Conservation (phyloP, 2,797 vertebrate genomes). For the Notamacropus eugenii region DNA sequence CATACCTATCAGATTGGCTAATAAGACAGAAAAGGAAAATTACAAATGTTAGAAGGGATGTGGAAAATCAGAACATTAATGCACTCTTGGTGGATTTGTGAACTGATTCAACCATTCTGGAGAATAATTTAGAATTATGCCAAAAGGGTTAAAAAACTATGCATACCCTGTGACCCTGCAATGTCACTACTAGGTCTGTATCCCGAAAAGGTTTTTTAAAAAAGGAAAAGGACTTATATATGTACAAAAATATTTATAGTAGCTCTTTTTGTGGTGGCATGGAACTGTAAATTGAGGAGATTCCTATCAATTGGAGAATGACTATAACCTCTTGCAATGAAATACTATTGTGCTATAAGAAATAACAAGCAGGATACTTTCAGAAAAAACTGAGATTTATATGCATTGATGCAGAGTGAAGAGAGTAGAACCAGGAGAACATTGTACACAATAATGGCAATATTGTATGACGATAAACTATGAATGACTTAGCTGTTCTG, state of each 20-base stretch:
- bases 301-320: not conserved
- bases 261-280: not conserved
- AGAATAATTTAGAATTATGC: not conserved
- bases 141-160: not conserved
- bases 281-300: not conserved
- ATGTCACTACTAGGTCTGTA: not conserved
- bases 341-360: not conserved
- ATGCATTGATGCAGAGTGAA: not conserved
- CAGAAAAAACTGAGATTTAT: not conserved
- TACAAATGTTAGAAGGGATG: not conserved
- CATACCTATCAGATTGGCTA: not conserved
- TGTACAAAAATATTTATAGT: not conserved
- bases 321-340: not conserved
- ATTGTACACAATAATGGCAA: not conserved
- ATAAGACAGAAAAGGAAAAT: not conserved
- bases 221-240: not conserved
- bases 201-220: not conserved
- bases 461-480: not conserved
- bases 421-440: not conserved
- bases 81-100: not conserved
- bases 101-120: not conserved
- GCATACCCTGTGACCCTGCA: not conserved
- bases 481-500: not conserved
- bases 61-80: not conserved
- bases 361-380: not conserved